Evolutionary conservation across 2,888 invertebrate species (phyloP), one percentile per base, ranked within the genome.

Genomic region (Drosophila mayaguana): DNA sequence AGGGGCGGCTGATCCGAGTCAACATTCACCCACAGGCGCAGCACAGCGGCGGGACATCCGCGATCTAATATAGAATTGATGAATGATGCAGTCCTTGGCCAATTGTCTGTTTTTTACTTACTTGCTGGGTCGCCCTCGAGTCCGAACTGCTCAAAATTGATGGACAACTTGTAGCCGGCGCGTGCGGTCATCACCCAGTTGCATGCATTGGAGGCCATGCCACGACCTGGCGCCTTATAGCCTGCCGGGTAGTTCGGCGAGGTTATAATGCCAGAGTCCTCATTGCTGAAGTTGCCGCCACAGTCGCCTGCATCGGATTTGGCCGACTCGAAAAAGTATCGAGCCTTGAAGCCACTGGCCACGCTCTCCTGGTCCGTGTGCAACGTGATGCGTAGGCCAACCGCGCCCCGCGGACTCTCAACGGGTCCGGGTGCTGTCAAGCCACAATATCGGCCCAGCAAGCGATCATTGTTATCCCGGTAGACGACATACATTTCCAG

Each of bases 141-240:
- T 63, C 97, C 96, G 92, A 99, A 98, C 79, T 95, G 95, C 91
- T 97, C 96, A 93, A 99, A 97, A 93, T 97, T 96, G 91, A 99
- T 95, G 92, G 99, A 95, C 89, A 99, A 96, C 91, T 96, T 96
- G 92, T 97, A 97, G 86, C 96, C 96, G 38, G 96, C 96, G 81
- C 96, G 95, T 70, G 97, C 98, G 75, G 95, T 96, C 91, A 99
- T 97, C 92, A 96, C 97, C 99, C 99, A 99, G 93, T 99, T 98
- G 94, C 99, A 99, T 75, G 97, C 97, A 92, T 96, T 96, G 80
- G 97, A 97, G 56, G 97, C 96, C 81, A 96, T 94, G 62, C 96
- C 96, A 80, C 95, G 95, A 50, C 95, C 94, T 2, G 97, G 97
- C 54, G 97, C 96, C 91, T 96, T 96, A 94, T 99, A 99, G 88